Evolutionary conservation across 2,888 invertebrate species (phyloP), one percentile per base, ranked within the genome.

Genomic region (Odontocerum albicorne): DNA sequence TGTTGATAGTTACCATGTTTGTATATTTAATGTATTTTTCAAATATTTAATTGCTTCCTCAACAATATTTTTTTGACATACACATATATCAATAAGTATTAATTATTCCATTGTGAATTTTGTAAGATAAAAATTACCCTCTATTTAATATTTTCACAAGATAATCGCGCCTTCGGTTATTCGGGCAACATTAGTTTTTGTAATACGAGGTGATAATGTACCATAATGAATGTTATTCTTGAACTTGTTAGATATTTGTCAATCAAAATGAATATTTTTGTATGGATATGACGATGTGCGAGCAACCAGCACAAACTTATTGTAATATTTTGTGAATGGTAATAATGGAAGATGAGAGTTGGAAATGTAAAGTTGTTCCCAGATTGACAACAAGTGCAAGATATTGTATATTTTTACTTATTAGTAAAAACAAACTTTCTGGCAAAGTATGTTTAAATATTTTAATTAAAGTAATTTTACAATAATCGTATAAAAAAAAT

Each of bases 231-330:
- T 27, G 27, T 27, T 27, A 10, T 4, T 27, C 4, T 7, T 7
- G 27, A 27, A 27, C 4, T 27, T 4, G 27, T 33, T 46, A 46
- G 32, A 35, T 46, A 35, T 46, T 46, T 46, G 46, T 35, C 46
- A 44, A 21, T 51, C 21, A 35, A 27, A 44, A 51, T 33, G 38
- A 27, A 45, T 52, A 52, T 52, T 52, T 52, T 52, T 52, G 45
- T 52, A 52, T 46, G 39, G 31, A 45, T 15, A 42, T 32, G 52
- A 45, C 52, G 45, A 38, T 20, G 46, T 40, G 46, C 32, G 19
- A 36, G 31, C 21, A 46, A 21, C 16, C 44, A 38, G 44, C 44
- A 51, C 51, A 51, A 51, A 22, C 15, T 36, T 22, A n/a, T 17
- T 27, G 12, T 17, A 17, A n/a, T 12, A 31, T 16, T 32, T 21